Evolutionary conservation across 2,113 vertebrate genomes (phyloP).

Genomic region (Ardeotis arabs): DNA sequence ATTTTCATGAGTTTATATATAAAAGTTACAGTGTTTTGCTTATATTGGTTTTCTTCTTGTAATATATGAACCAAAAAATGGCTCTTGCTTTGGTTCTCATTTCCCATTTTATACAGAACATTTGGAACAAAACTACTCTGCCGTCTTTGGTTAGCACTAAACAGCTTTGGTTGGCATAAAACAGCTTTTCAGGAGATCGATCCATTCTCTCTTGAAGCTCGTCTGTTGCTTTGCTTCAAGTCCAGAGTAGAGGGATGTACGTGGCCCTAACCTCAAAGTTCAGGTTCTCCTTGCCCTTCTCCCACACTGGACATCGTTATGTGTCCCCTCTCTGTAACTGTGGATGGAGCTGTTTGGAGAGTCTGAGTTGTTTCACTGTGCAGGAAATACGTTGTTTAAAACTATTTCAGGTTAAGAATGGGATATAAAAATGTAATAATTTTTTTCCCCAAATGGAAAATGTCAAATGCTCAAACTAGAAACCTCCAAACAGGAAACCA

Average conservation of each 20-base stretch:
- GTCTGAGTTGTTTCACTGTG: neutral
- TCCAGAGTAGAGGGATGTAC: neutral
- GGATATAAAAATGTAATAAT: neutral
- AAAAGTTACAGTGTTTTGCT: constrained; percentile 40
- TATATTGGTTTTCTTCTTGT: constrained; percentile 36
- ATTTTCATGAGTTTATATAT: constrained; percentile 52
- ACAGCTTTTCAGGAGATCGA: neutral
- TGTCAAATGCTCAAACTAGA: neutral
- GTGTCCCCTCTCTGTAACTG: neutral
- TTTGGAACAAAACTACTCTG: neutral
- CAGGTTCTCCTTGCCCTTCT: neutral
- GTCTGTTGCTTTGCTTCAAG: neutral
- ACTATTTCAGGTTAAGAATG: neutral
- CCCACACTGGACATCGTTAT: neutral
- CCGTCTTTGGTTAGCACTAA: neutral
- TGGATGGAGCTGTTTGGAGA: neutral
- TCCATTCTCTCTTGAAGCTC: neutral
- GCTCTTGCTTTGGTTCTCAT: constrained; percentile 28
- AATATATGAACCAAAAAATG: constrained; percentile 15
- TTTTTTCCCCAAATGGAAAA: neutral
- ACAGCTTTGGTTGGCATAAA: too few species aligned
- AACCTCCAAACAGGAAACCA: neutral
- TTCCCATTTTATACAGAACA: constrained; percentile 39
- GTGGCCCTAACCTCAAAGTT: neutral
- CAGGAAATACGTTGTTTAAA: neutral